Evolutionary conservation across 2,888 invertebrate genomes (phyloP).

Genomic region (Polymixis flavicincta): DNA sequence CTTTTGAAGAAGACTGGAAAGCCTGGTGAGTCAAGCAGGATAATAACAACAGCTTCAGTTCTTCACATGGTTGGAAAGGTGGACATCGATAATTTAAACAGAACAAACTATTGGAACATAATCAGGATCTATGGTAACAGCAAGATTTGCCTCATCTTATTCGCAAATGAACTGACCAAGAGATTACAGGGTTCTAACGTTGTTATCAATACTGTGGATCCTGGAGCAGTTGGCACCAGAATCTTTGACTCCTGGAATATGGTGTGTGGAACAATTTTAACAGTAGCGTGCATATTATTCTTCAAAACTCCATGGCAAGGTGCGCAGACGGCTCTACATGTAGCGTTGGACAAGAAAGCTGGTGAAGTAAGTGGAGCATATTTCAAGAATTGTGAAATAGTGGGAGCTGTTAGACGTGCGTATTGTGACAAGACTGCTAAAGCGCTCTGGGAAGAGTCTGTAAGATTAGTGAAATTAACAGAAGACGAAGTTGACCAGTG

Average conservation of each 20-base stretch:
- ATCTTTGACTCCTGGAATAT: slow-evolving; percentile 90
- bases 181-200: slow-evolving; percentile 91
- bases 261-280: slow-evolving; percentile 87
- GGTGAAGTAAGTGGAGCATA: slow-evolving; percentile 86
- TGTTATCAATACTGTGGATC: slow-evolving; percentile 95
- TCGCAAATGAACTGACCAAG: slow-evolving; percentile 93
- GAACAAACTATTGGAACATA: slow-evolving; percentile 39
- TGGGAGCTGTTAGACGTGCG: slow-evolving; percentile 88
- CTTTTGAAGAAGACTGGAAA: slow-evolving; percentile 72
- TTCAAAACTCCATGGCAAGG: slow-evolving; percentile 62
- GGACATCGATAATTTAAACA: slow-evolving; percentile 63
- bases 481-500: slow-evolving; percentile 50
- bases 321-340: slow-evolving; percentile 63
- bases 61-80: slow-evolving; percentile 76
- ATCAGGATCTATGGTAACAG: slow-evolving; percentile 70
- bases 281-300: slow-evolving; percentile 84
- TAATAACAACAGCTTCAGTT: slow-evolving; percentile 87
- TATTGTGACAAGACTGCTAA: slow-evolving; percentile 86
- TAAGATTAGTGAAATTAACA: slow-evolving; percentile 60
- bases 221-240: slow-evolving; percentile 94
- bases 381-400: slow-evolving; percentile 93
- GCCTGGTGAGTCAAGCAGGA: slow-evolving; percentile 76
- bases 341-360: slow-evolving; percentile 58
- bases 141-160: slow-evolving; percentile 91
- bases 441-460: slow-evolving; percentile 69